These are phyloP conservation scores for Scomberomorus guttatus DNA, from an alignment of 2,797 vertebrate species.

Conservation along the genomic window DNA sequence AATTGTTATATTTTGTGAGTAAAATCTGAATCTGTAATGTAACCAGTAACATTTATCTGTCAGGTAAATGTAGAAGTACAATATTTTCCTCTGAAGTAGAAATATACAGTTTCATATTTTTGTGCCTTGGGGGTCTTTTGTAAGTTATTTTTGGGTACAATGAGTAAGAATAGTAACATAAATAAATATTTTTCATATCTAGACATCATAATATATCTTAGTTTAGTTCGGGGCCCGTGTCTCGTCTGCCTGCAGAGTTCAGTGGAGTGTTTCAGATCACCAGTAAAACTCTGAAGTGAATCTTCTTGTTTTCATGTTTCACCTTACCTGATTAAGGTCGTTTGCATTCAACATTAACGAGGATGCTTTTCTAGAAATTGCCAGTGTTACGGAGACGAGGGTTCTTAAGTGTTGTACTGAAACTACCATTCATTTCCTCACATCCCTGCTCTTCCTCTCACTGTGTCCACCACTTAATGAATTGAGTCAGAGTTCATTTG, in stretches of 20 bases:
- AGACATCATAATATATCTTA: too few species aligned
- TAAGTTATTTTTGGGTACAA: too few species aligned
- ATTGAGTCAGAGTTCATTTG: conserved; percentile 12
- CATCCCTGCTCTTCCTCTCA: not conserved
- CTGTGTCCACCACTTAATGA: conserved; percentile 13
- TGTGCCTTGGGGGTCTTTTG: too few species aligned
- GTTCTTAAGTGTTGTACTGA: conserved; percentile 31
- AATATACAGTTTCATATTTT: too few species aligned
- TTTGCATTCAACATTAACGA: conserved; percentile 4
- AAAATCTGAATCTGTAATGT: too few species aligned
- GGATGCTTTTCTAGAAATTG: conserved; percentile 31
- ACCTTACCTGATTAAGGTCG: conserved; percentile 25
- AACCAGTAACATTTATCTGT: too few species aligned
- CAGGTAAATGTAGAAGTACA: too few species aligned
- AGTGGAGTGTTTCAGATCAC: not conserved
- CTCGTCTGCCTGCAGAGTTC: not conserved
- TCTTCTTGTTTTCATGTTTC: conserved; percentile 10
- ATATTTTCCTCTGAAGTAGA: too few species aligned
- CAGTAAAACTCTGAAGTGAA: conserved; percentile 17
- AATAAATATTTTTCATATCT: too few species aligned
- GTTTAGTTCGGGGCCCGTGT: too few species aligned
- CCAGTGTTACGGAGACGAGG: conserved; percentile 15
- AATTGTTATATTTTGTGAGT: too few species aligned
- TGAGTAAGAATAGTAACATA: too few species aligned
- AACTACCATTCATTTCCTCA: conserved; percentile 25